phyloP scores from a whole-genome alignment of 1,140 invertebrate species.

The Chlorops oryzae region DNA sequence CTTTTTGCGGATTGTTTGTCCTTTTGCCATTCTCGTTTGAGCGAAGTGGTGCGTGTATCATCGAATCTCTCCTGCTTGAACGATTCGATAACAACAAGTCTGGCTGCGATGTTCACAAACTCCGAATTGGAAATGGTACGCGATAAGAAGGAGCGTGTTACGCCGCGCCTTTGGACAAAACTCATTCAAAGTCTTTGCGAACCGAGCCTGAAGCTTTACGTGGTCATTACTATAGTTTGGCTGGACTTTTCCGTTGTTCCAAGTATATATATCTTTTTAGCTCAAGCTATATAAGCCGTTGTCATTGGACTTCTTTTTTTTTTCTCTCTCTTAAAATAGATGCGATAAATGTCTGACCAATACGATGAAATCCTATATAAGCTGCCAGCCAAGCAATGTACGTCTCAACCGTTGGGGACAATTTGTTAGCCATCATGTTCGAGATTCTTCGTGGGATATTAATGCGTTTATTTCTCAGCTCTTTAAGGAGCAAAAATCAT shows the following conservation, averaged over 20 bases:
- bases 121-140: slow-evolving; percentile 67
- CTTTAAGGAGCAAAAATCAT: slow-evolving; percentile 70
- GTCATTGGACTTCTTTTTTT: background rate
- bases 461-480: slow-evolving; percentile 73
- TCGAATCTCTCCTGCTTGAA: slow-evolving; percentile 76
- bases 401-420: slow-evolving; percentile 63
- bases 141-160: slow-evolving; percentile 77
- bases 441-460: slow-evolving; percentile 74
- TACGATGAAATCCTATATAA: slow-evolving; percentile 59
- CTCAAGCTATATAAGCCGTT: background rate
- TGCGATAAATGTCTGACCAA: slow-evolving; percentile 54
- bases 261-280: slow-evolving; percentile 49
- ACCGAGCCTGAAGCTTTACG: slow-evolving; percentile 61
- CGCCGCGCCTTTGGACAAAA: slow-evolving; percentile 74
- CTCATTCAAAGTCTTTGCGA: slow-evolving; percentile 69
- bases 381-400: slow-evolving; percentile 62
- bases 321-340: slow-evolving; percentile 25
- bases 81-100: slow-evolving; percentile 62
- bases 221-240: slow-evolving; percentile 72
- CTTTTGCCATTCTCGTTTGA: slow-evolving; percentile 73
- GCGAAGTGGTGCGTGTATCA: slow-evolving; percentile 69
- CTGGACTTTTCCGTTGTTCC: slow-evolving; percentile 64
- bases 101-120: slow-evolving; percentile 75
- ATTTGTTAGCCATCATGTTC: slow-evolving; percentile 61
- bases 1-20: slow-evolving; percentile 74